Conservation (phyloP, 53 echinoderm and acorn worm species). For the Apostichopus leukothele region DNA sequence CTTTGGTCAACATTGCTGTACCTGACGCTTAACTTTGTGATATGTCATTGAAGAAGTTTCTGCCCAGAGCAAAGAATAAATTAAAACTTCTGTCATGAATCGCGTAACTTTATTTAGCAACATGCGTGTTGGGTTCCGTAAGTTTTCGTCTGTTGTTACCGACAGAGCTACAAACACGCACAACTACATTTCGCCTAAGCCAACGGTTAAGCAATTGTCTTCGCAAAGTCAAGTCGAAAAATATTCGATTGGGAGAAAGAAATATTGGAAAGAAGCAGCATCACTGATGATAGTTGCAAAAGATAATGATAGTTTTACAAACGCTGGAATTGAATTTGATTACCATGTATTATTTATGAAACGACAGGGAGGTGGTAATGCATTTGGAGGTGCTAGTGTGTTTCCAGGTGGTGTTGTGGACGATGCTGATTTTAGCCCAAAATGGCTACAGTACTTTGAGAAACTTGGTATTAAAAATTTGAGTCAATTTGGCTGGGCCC, state of each 20-base stretch:
- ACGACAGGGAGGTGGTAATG: constrained; percentile 38
- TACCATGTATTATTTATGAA: constrained; percentile 58
- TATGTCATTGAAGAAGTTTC: too few relatives aligned
- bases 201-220: background rate
- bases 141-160: too few relatives aligned
- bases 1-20: too few relatives aligned
- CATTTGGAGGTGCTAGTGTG: constrained; percentile 60
- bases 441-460: constrained; percentile 77
- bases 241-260: background rate
- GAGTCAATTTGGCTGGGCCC: constrained; percentile 65
- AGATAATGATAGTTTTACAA: background rate
- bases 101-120: too few relatives aligned
- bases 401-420: constrained; percentile 90
- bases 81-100: too few relatives aligned
- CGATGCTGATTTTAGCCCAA: constrained; percentile 76
- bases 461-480: constrained; percentile 59
- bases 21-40: too few relatives aligned
- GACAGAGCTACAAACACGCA: too few relatives aligned
- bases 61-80: too few relatives aligned
- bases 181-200: too few relatives aligned
- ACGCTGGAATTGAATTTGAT: constrained; percentile 16
- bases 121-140: too few relatives aligned
- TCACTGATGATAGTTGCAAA: constrained; percentile 26
- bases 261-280: constrained; percentile 15
- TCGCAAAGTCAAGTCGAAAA: background rate